Base-by-base conservation (phyloP, 1,140 invertebrate genomes). In the Neodiprion virginianus region DNA sequence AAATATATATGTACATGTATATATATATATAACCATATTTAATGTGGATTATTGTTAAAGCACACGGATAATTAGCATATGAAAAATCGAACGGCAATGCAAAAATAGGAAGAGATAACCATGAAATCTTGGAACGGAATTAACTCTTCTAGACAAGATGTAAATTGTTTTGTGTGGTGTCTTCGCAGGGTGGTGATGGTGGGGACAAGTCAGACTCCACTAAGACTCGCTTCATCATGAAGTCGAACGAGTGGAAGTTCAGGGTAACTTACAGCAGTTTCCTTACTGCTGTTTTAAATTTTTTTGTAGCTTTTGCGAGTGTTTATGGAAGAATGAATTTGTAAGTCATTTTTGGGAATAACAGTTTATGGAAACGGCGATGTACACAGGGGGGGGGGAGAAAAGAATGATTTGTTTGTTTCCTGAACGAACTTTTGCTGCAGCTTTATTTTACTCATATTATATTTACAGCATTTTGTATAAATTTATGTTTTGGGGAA, bases 211-310 rank as follows among this genome's bases (percentile, higher is more conserved):
- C 85, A 82, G 86, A 89, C 85, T 90, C 90, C 82, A 87, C 80
- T 84, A 88, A 85, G 83, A 87, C 79, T 82, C 85, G 80, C 77
- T 82, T 89, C 85, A 86, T 90, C 85, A 89, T 92, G 88, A 93
- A 93, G 90, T 92, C 92, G 81, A 92, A 93, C 90, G 93, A 94
- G 88, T 93, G 93, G 93, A 94, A 94, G 92, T 94, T 93, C 92
- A 92, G 93, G 93, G 93, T 94, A 93, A 88, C 83, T 87, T 85
- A 79, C 80, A 81, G 84, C 78, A 83, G 82, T 84, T 78, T 78
- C 85, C 80, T 83, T 84, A 82, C 74, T 81, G 76, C 71, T 80
- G 74, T 75, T 79, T 71, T 79, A 76, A 77, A 74, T 77, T 77
- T 78, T 50, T 76, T 74, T 76, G 77, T 81, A 84, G 80, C 79